Conservation (phyloP, 2,797 vertebrate species). For the Onychomys torridus region DNA sequence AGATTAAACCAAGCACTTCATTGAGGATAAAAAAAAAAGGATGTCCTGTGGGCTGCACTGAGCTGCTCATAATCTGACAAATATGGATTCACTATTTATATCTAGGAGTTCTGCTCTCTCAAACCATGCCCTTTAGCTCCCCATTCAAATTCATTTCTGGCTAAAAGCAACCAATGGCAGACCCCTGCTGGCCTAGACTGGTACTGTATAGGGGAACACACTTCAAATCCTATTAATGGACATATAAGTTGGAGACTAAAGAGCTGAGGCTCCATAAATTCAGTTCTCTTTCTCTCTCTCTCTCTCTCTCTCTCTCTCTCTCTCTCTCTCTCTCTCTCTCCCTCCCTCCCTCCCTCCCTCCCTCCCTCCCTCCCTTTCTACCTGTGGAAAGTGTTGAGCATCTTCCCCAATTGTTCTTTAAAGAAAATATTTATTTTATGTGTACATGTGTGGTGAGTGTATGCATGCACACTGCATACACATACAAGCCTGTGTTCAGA, state of each 20-base stretch:
- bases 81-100: conserved; percentile 36
- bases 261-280: background rate
- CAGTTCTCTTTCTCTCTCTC: background rate
- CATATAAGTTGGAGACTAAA: background rate
- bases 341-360: too few relatives aligned
- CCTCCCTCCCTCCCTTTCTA: too few relatives aligned
- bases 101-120: background rate
- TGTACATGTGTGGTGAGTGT: background rate
- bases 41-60: conserved; percentile 17
- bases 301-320: too few relatives aligned
- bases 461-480: background rate
- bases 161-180: conserved; percentile 78
- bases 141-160: background rate
- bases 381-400: background rate
- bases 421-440: background rate
- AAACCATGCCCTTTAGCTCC: background rate
- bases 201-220: conserved; percentile 38
- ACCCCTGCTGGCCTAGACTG: conserved; percentile 64
- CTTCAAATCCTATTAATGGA: background rate
- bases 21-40: conserved; percentile 60
- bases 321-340: too few relatives aligned
- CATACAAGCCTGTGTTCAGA: background rate
- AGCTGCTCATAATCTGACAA: conserved; percentile 54
- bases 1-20: conserved; percentile 59
- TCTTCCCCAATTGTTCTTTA: background rate